Base-by-base conservation (phyloP, 2,797 vertebrate species). In the Streptopelia turtur region DNA sequence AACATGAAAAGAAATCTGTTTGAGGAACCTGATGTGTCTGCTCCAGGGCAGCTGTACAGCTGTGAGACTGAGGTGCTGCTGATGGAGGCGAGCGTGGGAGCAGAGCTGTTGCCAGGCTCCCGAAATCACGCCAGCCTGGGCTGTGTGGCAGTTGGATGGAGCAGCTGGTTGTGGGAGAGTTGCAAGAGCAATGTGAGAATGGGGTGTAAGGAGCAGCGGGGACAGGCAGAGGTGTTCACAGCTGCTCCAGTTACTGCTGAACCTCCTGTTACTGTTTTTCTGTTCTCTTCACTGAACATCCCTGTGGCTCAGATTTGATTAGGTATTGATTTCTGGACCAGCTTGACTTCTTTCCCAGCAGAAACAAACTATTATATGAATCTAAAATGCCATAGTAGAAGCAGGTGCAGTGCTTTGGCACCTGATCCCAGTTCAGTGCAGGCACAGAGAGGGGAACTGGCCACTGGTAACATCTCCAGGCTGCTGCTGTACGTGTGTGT, bases 101-200 rank as follows among this genome's bases (percentile, higher is more conserved):
- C 76, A 60, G 69, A 31, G 79, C 2, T 18, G 3, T 56, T 33
- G 79, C 82, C 87, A 70, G 76, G 39, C 72, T 66, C 22, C 69
- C 86, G 5, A 0, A 27, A 87, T 82, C 78, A 31, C 3, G 1
- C 75, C 78, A 78, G 6, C 84, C 52, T 4, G 81, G 87, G 39
- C 83, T 91, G 49, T 0, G 0, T 49, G 65, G 60, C 33, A 8
- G 33, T 30, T n/a, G 39, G 69, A 7, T 61, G 94, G 79, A 95
- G 90, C 88, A 93, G 69, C 88, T 95, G 80, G 57, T 24, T 65
- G 86, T 92, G 92, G 90, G 88, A 96, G 93, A 90, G 39, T 81
- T 87, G 90, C 35, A 56, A 89, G 82, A 93, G 61, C 30, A 1
- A 49, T 2, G 37, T 68, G 89, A 23, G 69, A 45, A 61, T 75